Conservation (phyloP, 2,113 vertebrate species). For the Cryptomyrus ogoouensis region DNA sequence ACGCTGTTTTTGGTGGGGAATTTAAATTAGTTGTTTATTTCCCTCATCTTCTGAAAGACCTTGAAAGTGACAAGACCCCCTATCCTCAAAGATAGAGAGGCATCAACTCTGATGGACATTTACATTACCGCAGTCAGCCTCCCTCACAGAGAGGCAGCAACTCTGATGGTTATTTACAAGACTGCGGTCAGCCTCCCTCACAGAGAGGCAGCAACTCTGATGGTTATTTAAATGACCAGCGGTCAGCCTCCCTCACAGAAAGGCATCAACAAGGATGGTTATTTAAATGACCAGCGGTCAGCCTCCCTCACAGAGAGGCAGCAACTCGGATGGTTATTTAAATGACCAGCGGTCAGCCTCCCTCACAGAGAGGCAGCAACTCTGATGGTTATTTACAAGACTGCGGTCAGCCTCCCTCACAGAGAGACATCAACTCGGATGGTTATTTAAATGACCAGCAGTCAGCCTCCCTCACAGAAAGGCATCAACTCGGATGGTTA, state of each 20-base stretch:
- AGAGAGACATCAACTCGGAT: neutral
- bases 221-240: neutral
- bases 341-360: neutral
- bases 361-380: neutral
- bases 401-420: neutral
- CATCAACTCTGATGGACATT: neutral
- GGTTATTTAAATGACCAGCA: neutral
- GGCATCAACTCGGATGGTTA: neutral
- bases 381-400: neutral
- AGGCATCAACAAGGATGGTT: neutral
- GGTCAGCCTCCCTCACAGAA: neutral
- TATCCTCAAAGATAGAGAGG: neutral
- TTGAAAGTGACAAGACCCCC: neutral
- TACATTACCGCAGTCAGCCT: neutral
- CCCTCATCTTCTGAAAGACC: neutral
- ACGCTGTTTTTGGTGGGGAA: neutral
- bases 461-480: neutral
- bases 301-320: neutral
- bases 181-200: neutral
- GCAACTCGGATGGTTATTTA: neutral
- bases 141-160: neutral
- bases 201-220: too few relatives aligned
- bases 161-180: neutral
- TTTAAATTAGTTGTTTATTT: neutral
- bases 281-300: neutral